These are phyloP conservation scores for Ormyrus thymus DNA, from an alignment of 2,888 invertebrate species.

Conservation along the genomic window DNA sequence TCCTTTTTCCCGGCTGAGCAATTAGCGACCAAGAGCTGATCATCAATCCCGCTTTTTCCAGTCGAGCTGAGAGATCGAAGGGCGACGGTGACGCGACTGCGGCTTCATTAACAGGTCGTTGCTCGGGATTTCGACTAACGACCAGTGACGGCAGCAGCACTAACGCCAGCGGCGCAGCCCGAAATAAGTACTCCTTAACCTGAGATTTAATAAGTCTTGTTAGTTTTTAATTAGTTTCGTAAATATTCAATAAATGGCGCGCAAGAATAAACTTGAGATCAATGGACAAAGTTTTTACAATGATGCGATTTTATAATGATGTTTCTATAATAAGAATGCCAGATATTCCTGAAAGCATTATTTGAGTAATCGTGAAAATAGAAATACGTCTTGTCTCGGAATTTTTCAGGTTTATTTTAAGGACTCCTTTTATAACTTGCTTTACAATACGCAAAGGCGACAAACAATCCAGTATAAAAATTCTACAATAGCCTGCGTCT, in stretches of 20 bases:
- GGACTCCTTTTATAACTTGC: too few species aligned
- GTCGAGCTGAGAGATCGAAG: not conserved
- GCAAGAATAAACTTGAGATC: too few species aligned
- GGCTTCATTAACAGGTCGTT: conserved; percentile 57
- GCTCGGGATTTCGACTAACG: conserved; percentile 58
- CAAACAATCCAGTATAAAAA: too few species aligned
- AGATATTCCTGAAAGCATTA: too few species aligned
- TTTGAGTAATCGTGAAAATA: too few species aligned
- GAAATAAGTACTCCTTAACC: conserved; percentile 17
- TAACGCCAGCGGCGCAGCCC: conserved; percentile 52
- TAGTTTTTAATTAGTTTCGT: conserved; percentile 41
- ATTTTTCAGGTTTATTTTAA: too few species aligned
- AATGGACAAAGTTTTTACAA: too few species aligned
- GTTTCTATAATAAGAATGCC: too few species aligned
- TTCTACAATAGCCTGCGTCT: too few species aligned
- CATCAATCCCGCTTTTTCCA: conserved; percentile 17
- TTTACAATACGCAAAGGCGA: too few species aligned
- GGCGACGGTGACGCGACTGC: not conserved
- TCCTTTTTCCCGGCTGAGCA: conserved; percentile 29
- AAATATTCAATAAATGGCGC: conserved; percentile 1
- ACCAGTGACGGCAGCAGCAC: conserved; percentile 53
- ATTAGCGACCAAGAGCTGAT: conserved; percentile 17
- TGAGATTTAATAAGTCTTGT: conserved; percentile 22
- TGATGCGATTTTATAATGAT: too few species aligned
- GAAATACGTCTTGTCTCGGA: too few species aligned